Evolutionary conservation across 2,113 vertebrate species (phyloP), one percentile per base, ranked within the genome.

Genomic region (Scartelaos histophorus): DNA sequence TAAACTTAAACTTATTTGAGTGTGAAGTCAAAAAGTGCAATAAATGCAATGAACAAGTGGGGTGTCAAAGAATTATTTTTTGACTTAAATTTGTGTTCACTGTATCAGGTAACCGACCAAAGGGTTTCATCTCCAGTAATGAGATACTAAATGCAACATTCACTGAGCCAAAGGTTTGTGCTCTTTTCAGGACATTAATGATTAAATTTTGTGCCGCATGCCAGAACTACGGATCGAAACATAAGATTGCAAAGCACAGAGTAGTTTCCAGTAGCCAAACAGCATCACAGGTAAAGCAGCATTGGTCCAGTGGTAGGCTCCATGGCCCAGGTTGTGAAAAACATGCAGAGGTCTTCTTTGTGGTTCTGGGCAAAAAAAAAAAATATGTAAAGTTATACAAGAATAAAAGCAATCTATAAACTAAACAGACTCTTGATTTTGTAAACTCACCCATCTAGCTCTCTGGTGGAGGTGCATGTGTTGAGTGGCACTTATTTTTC

Each of bases 401-500:
- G 4, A 66, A 9, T 6, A 51, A 22, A 47, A 12, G 13, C 2
- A 2, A 7, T 21, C 10, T 53, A 34, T n/a, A 35, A 3, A 47
- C 43, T 22, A 46, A 46, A 11, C 21, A 11, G 9, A 12, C 46
- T 10, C 13, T 29, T 11, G 34, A 64, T 43, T 64, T n/a, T 38
- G n/a, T 43, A 65, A 45, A 38, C 78, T 81, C 75, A 93, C 93
- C 85, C 76, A 67, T 78, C 83, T 86, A 91, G 75, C 78, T 90
- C 67, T 91, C 84, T 56, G 87, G 54, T 65, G 83, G 64, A 34
- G 86, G 82, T 74, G 87, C 49, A 1, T 84, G 89, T 57, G 90
- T 82, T 47, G 92, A 89, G 87, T 91, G 90, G 73, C 90, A 93
- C 80, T 92, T 94, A 71, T 90, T 93, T 83, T 89, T 91, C 93